Evolutionary conservation across 2,113 vertebrate species (phyloP), one percentile per base, ranked within the genome.

Genomic region (Lipotes vexillifer): DNA sequence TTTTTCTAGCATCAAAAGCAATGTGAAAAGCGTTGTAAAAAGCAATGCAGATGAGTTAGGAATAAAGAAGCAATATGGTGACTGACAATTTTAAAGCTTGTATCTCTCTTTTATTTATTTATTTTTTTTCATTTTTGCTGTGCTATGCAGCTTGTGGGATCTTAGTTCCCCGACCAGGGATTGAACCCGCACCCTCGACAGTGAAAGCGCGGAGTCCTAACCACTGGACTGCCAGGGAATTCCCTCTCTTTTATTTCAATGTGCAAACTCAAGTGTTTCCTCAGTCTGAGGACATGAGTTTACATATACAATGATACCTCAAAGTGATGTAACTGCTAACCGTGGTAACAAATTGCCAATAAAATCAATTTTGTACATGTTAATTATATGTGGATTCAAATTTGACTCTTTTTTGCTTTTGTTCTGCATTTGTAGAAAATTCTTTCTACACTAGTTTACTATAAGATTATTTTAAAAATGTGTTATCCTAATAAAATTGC

Each of bases 31-130:
- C 66, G 93, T 66, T 14, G 92, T 97, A 71, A 97, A 96, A 98
- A 98, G 95, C 61, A 95, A 98, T 59, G 88, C 75, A 97, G 89
- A 96, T 52, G n/a, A 94, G 77, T 89, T 68, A 96, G 94, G 25
- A 96, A 95, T 69, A 92, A 96, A 97, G 33, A 90, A 82, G 29
- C 59, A 98, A 90, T 68, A 20, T 27, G 11, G 5, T 83, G 83
- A 80, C 57, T 92, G 80, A 89, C 31, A 94, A 88, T 95, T 61
- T 96, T 88, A 87, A 97, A 94, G 96, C 83, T 41, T 97, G 95
- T 95, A 90, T 20, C 29, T 94, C 46, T 96, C n/a, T 93, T 97
- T 93, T 89, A 84, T 93, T 97, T n/a, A n/a, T 94, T 57, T 57
- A 57, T 57, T 57, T 57, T 57, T 55, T 21, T 41, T 17, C 1